Conservation (phyloP, 2,797 vertebrate species). For the Halcyon chelicuti region DNA sequence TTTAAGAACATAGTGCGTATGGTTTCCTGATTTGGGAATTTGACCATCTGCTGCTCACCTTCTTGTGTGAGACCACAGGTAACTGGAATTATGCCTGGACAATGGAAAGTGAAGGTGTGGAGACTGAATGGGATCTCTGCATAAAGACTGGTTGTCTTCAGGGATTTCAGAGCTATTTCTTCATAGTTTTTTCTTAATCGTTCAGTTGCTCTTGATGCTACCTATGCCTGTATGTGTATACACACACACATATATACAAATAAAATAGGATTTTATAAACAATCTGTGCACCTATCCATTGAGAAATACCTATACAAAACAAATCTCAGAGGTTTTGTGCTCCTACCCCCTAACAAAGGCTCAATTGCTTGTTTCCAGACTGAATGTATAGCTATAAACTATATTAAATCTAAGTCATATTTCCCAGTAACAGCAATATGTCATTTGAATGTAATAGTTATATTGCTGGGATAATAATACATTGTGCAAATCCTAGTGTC, state of each 20-base stretch:
- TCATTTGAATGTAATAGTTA: neutral
- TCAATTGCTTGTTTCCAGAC: neutral
- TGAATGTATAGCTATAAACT: neutral
- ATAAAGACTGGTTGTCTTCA: neutral
- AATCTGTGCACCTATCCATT: neutral
- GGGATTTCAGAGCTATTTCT: neutral
- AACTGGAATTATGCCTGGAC: neutral
- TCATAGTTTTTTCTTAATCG: neutral
- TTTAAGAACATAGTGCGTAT: fast-evolving
- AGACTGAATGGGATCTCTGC: neutral
- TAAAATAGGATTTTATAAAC: neutral
- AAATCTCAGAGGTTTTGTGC: neutral
- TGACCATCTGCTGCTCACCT: neutral
- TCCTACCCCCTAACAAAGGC: neutral
- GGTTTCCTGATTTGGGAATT: neutral
- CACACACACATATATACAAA: neutral
- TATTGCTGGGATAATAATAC: neutral
- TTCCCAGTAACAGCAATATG: neutral
- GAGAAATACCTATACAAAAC: neutral
- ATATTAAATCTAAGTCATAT: neutral
- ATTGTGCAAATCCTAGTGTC: neutral
- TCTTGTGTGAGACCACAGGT: fast-evolving
- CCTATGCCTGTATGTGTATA: neutral
- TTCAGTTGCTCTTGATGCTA: neutral
- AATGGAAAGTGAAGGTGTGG: neutral